Evolutionary conservation across 2,113 vertebrate species (phyloP), one percentile per base, ranked within the genome.

Genomic region (Chascanopsetta lugubris): DNA sequence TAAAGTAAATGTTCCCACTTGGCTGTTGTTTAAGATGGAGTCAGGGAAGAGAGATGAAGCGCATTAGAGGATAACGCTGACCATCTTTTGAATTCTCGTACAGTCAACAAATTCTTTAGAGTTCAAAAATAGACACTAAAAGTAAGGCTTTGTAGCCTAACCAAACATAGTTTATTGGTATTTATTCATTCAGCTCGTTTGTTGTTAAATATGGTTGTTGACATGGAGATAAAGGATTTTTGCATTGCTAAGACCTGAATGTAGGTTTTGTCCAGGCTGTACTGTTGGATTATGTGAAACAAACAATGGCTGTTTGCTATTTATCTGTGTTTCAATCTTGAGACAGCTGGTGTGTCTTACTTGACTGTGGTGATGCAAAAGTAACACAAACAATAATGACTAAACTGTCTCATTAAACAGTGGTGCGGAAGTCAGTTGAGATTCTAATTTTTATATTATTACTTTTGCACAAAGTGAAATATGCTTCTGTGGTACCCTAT

Each of bases 1-100:
- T 36, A 69, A 58, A 60, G 69, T 65, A 49, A 78, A 73, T 74
- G 61, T 70, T 77, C 24, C 43, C 29, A 40, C 61, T 65, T 45
- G n/a, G 22, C 36, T 66, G 25, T 63, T 63, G 58, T 72, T 74
- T 61, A 27, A 69, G 29, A 42, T 55, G 4, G 2, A 5, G 27
- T 34, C 18, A 38, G 5, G n/a, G 13, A 26, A n/a, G n/a, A 40
- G 43, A 24, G 56, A 40, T 22, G 6, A 49, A 36, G 20, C 38
- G n/a, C 8, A 47, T 48, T 42, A 26, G 17, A 49, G 46, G 38
- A 32, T 17, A 11, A 42, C 3, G 30, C 18, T 59, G 32, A 0
- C 0, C 0, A 25, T 63, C 53, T 43, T 12, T 13, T 45, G 1
- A 22, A 11, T 36, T 57, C 46, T 27, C 29, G 17, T 20, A 34